Evolutionary conservation across 2,797 vertebrate species (phyloP), one percentile per base, ranked within the genome.

Genomic region (Babyrousa celebensis): DNA sequence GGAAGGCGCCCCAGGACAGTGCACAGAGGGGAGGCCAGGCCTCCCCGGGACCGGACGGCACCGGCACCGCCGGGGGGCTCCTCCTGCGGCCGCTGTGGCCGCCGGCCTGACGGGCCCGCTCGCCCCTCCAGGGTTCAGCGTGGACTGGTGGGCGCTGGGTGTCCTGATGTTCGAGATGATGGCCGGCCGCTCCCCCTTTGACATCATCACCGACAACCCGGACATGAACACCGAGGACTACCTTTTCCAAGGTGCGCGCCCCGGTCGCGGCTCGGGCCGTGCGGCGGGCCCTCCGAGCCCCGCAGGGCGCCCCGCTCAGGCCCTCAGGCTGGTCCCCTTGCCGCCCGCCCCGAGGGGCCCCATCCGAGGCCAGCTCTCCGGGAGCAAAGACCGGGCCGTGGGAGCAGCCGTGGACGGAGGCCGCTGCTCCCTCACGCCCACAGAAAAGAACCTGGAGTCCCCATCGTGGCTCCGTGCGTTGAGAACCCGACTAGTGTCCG

Each of bases 131-230:
- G 99, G 99, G 89, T 99, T 99, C 99, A 99, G 99, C 1, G 99
- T 99, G 98, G 99, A 99, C 98, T 99, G 99, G 99, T 99, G 99
- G 99, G 99, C 99, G 0, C 99, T 99, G 21, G 99, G 99, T 0
- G 99, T 99, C 92, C 98, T 99, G 94, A 99, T 99, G 99, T 99
- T 99, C 93, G 99, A 99, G 98, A 99, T 99, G 99, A 99, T 99
- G 99, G 99, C 99, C 0, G 99, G 99, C 36, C 99, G 99, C 88
- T 99, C 99, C 79, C 99, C 99, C 0, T 99, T 99, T 12, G 99
- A 99, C 98, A 99, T 99, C 96, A 99, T 99, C 98, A 99, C 99
- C 0, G 99, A 99, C 99, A 99, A 99, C 99, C 99, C 99, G 4
- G 99, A 99, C 98, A 99, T 99, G 99, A 99, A 99, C 99, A 99